phyloP scores from a whole-genome alignment of 2,113 vertebrate species.

The Crotalus horridus region DNA sequence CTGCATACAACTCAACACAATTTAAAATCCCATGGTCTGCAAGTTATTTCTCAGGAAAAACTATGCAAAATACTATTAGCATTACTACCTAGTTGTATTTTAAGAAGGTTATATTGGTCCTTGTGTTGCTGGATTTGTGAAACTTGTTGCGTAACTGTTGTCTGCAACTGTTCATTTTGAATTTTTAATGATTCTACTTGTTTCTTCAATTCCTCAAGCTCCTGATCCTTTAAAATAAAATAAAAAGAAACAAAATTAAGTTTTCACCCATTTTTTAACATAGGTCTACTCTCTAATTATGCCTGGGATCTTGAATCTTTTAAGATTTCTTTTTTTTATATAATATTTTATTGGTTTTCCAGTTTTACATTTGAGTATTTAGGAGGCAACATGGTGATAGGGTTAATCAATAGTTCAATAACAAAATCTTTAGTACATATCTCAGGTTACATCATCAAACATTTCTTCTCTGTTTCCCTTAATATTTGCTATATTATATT shows the following conservation, averaged over 20 bases:
- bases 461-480: too few species aligned
- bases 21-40: background rate
- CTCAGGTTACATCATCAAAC: too few species aligned
- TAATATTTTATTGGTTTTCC: too few species aligned
- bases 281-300: background rate
- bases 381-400: too few species aligned
- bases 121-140: constrained; percentile 97
- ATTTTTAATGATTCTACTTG: constrained; percentile 74
- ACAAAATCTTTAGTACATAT: too few species aligned
- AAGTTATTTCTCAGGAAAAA: background rate
- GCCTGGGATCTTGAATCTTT: background rate
- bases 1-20: background rate
- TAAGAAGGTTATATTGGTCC: constrained; percentile 96
- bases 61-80: too few species aligned
- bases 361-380: too few species aligned
- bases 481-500: too few species aligned
- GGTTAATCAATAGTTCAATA: too few species aligned
- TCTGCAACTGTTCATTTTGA: constrained; percentile 86
- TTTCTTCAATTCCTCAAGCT: constrained; percentile 91
- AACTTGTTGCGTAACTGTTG: constrained; percentile 82
- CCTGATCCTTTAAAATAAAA: constrained; percentile 76
- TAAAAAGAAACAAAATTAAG: background rate
- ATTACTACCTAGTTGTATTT: constrained; percentile 86
- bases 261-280: background rate
- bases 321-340: background rate